These are phyloP conservation scores for Lucinisca nassula DNA, from an alignment of 2,888 invertebrate genomes.

Conservation along the genomic window DNA sequence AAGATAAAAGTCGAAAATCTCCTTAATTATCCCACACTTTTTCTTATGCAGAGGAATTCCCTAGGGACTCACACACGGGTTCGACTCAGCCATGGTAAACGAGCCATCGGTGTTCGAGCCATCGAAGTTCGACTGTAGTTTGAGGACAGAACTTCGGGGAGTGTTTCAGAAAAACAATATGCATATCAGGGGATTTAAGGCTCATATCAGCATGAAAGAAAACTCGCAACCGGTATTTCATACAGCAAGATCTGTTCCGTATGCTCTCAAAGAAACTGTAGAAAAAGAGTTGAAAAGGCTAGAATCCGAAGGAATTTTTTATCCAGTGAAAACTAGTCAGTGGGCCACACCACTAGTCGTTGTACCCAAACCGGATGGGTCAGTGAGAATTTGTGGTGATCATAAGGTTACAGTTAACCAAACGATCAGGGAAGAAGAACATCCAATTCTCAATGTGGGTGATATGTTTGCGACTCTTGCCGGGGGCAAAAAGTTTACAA, in stretches of 20 bases:
- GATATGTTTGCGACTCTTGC: slow-evolving; percentile 61
- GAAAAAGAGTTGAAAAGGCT: slow-evolving; percentile 41
- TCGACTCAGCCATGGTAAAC: no score
- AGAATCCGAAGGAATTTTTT: slow-evolving; percentile 33
- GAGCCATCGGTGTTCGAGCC: no score
- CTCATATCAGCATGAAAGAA: slow-evolving; percentile 21
- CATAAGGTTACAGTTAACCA: slow-evolving; percentile 74
- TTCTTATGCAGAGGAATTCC: no score
- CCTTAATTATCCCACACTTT: no score
- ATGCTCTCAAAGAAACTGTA: slow-evolving; percentile 40
- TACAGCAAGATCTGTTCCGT: slow-evolving; percentile 50
- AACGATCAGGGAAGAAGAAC: slow-evolving; percentile 75
- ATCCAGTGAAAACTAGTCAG: slow-evolving; percentile 47
- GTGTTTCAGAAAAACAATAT: not conserved
- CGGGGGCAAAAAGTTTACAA: slow-evolving; percentile 63
- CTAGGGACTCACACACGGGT: no score
- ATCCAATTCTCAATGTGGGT: slow-evolving; percentile 63
- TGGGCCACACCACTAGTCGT: slow-evolving; percentile 72
- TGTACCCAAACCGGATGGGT: slow-evolving; percentile 58
- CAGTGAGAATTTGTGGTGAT: slow-evolving; percentile 62
- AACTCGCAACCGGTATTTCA: slow-evolving; percentile 39
- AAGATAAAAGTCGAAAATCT: no score
- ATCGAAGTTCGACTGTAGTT: no score
- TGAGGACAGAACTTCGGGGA: not conserved
- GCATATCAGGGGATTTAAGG: slow-evolving; percentile 3